Conservation (phyloP, 1,140 invertebrate genomes). For the Adoxophyes honmai region DNA sequence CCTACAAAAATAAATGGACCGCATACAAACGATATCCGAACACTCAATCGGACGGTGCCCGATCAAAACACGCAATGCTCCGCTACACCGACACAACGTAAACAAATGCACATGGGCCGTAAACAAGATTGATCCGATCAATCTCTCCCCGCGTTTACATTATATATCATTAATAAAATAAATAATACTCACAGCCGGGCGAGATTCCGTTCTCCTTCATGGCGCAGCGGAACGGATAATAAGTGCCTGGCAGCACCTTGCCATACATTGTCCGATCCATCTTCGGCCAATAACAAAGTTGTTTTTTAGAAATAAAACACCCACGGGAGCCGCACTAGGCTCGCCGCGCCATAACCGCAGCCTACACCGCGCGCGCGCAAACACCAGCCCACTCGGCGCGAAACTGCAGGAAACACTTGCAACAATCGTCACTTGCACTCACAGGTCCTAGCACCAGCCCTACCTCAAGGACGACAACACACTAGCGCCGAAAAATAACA, state of each 20-base stretch:
- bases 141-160: not conserved
- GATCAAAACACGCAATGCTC: not conserved
- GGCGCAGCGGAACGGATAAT: constrained; percentile 88
- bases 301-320: constrained; percentile 60
- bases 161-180: constrained; percentile 13
- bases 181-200: constrained; percentile 87
- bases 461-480: constrained; percentile 33
- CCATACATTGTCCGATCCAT: constrained; percentile 93
- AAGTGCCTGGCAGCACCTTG: constrained; percentile 86
- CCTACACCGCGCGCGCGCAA: constrained; percentile 51
- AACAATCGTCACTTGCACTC: constrained; percentile 3
- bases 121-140: not conserved
- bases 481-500: not conserved
- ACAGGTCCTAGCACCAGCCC: constrained; percentile 16
- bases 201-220: constrained; percentile 86
- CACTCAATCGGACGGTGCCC: constrained; percentile 2
- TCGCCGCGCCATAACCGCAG: constrained; percentile 65
- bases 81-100: not conserved
- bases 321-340: constrained; percentile 54
- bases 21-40: constrained; percentile 5
- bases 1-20: constrained; percentile 52
- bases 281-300: constrained; percentile 51
- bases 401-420: constrained; percentile 31
- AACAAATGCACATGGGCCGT: not conserved
- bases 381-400: constrained; percentile 34